These are phyloP conservation scores for Batillaria attramentaria DNA, from an alignment of 1,140 invertebrate genomes.

Conservation along the genomic window DNA sequence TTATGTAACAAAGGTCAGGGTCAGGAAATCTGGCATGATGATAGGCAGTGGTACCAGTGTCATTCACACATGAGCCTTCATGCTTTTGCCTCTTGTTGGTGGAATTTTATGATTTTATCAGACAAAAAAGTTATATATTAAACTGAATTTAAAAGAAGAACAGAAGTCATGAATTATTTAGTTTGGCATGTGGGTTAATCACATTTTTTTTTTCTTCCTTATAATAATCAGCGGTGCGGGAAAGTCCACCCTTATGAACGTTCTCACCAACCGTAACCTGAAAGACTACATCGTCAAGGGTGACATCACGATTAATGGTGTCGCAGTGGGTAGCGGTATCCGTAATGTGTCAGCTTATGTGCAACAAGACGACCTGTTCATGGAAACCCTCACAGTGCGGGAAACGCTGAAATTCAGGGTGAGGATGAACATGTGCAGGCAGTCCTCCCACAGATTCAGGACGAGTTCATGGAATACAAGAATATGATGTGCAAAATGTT, in stretches of 20 bases:
- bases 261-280: slow-evolving; percentile 85
- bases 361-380: slow-evolving; percentile 83
- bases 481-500: not conserved
- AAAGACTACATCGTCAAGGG: slow-evolving; percentile 81
- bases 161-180: not conserved
- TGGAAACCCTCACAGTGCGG: slow-evolving; percentile 75
- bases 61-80: no score
- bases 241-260: slow-evolving; percentile 95
- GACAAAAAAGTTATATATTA: not conserved
- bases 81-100: not conserved
- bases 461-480: not conserved
- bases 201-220: no score
- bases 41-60: no score
- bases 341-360: slow-evolving; percentile 93
- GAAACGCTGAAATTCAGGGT: slow-evolving; percentile 76
- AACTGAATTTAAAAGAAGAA: no score
- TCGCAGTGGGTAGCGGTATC: slow-evolving; percentile 19
- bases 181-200: not conserved
- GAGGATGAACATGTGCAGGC: not conserved
- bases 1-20: no score
- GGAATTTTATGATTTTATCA: not conserved
- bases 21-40: no score
- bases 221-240: slow-evolving; percentile 90
- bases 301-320: slow-evolving; percentile 70
- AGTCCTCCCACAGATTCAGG: not conserved